Evolutionary conservation across 2,888 invertebrate species (phyloP).

Genomic region (Lochmaea capreae): DNA sequence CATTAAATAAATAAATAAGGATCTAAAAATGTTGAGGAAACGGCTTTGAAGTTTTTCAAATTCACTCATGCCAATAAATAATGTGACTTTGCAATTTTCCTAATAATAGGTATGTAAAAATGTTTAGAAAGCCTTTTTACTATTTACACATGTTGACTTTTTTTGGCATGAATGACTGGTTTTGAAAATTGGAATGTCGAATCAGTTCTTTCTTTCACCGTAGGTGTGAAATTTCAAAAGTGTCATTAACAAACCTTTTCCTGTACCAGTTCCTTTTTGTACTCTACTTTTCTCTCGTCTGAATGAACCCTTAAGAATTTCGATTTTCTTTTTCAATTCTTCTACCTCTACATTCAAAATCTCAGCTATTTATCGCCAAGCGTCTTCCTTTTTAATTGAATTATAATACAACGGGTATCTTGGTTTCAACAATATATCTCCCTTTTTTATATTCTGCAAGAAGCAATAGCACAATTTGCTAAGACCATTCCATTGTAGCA

Average conservation of each 20-base stretch:
- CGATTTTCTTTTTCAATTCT: slow-evolving; percentile 26
- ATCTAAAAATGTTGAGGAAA: slow-evolving; percentile 21
- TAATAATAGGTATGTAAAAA: slow-evolving; percentile 16
- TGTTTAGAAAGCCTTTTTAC: slow-evolving; percentile 13
- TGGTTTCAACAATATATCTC: slow-evolving; percentile 24
- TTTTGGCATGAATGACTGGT: slow-evolving; percentile 12
- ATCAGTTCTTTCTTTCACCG: slow-evolving; percentile 17
- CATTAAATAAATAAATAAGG: too few relatives aligned
- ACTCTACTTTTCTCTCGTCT: slow-evolving; percentile 24
- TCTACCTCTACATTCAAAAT: slow-evolving; percentile 11
- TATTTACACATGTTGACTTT: slow-evolving; percentile 19
- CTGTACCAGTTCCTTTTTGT: slow-evolving; percentile 2
- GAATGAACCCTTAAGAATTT: slow-evolving; percentile 20
- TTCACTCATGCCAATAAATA: slow-evolving; percentile 17
- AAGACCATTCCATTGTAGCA: slow-evolving; percentile 22
- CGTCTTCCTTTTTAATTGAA: slow-evolving; percentile 24
- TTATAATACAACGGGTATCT: slow-evolving; percentile 25
- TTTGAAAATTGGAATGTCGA: slow-evolving; percentile 7
- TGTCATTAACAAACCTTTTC: slow-evolving; percentile 20
- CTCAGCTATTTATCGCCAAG: slow-evolving; percentile 24
- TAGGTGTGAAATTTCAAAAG: slow-evolving; percentile 16
- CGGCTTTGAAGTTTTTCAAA: slow-evolving; percentile 18
- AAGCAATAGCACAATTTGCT: slow-evolving; percentile 10
- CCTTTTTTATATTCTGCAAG: slow-evolving; percentile 16
- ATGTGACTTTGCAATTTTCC: slow-evolving; percentile 22